Evolutionary conservation across 2,113 vertebrate genomes (phyloP), one percentile per base, ranked within the genome.

Genomic region (Meriones unguiculatus): DNA sequence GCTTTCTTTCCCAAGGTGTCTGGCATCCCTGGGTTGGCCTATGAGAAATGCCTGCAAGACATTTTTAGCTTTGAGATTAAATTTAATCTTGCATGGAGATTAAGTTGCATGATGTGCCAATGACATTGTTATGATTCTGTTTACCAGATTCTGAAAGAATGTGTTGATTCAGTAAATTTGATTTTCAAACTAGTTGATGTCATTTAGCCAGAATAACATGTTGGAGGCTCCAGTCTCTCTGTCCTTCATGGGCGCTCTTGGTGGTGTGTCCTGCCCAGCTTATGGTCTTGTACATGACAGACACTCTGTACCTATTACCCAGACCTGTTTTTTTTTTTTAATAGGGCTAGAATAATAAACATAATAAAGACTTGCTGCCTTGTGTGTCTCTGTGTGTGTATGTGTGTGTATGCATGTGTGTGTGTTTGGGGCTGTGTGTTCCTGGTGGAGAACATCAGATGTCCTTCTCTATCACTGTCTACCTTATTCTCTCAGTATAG

Each of bases 91-190:
- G 17, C 70, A 30, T 17, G 75, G 52, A 87, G 22, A 94, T 95
- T n/a, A 24, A 62, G 57, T 32, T 91, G 57, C 54, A 91, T 25
- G 28, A 52, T 50, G 35, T 93, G 50, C 38, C 78, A 77, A 84
- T 59, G n/a, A 80, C 9, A 80, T 87, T 85, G 72, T 59, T 78
- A 62, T n/a, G 75, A 69, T 62, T 84, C 93, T 97, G 35, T 93
- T 95, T 95, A 54, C 24, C 14, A 84, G 92, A 96, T 95, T 94
- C 64, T 22, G 84, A 78, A 96, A 92, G 54, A 96, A 87, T 77
- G 46, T 38, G 1, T 89, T 93, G 72, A 93, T 89, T 93, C 67
- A 24, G 73, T 91, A 78, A 62, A 88, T 88, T 76, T 93, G 85
- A 92, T 78, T 90, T 96, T 96, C 88, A 91, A 90, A 67, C 72